Conservation (phyloP, 2,113 vertebrate species). For the Thinocorus orbignyianus region DNA sequence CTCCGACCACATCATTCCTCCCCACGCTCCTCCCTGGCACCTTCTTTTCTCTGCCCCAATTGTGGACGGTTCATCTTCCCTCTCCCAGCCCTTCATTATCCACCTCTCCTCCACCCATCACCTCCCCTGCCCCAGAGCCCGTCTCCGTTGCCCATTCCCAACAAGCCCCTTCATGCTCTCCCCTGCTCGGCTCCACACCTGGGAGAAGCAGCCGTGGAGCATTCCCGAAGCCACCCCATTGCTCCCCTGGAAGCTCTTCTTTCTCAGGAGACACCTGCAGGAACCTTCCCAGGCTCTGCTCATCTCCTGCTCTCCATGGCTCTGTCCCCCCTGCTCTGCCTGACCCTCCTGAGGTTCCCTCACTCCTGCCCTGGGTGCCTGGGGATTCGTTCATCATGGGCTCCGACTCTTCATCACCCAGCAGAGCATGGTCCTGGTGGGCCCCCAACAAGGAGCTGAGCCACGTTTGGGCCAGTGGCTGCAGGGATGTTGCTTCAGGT, state of each 20-base stretch:
- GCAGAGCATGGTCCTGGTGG: rapidly evolving
- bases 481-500: neutral
- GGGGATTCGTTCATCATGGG: rapidly evolving
- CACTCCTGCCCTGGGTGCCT: neutral
- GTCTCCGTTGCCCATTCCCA: rapidly evolving
- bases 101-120: neutral
- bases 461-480: neutral
- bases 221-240: rapidly evolving
- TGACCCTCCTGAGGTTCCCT: rapidly evolving
- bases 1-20: slow-evolving; percentile 45
- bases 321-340: neutral
- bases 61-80: neutral
- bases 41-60: neutral
- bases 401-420: neutral
- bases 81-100: neutral
- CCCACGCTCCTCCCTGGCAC: neutral
- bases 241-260: neutral
- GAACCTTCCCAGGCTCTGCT: neutral
- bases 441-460: neutral
- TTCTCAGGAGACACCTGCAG: neutral
- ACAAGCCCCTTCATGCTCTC: neutral
- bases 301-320: rapidly evolving
- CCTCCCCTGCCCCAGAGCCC: neutral
- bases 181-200: neutral
- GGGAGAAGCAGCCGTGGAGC: neutral